Percentiles rank a stretch among this genome's conserved stretches.
Conservation (phyloP, 2,888 invertebrate genomes). For the Platycnemis pennipes region DNA sequence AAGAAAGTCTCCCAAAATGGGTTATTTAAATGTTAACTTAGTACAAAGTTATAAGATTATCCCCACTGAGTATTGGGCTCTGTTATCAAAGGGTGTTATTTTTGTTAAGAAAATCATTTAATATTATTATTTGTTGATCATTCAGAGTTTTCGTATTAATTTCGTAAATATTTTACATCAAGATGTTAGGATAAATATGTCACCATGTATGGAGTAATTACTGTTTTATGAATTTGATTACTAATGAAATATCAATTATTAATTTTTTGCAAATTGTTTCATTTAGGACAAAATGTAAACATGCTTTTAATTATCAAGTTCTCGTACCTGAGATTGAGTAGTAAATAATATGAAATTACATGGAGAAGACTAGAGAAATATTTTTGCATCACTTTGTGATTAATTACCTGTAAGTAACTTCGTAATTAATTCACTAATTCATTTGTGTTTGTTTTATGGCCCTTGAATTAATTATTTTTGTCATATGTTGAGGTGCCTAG, state of each 20-base stretch:
- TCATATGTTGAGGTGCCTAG: background rate
- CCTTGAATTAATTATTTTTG: background rate
- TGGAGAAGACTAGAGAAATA: background rate
- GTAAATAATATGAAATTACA: background rate
- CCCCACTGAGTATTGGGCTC: background rate
- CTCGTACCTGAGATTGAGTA: background rate
- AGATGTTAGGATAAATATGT: background rate
- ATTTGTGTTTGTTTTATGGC: background rate
- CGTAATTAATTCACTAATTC: background rate
- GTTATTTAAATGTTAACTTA: background rate
- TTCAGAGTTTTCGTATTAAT: background rate
- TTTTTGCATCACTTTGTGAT: no score
- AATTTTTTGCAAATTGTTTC: background rate
- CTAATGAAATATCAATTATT: background rate
- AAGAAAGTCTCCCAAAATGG: background rate
- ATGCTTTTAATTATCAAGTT: background rate
- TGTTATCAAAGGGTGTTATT: background rate
- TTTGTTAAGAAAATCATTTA: background rate
- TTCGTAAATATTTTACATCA: background rate
- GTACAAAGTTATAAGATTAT: background rate
- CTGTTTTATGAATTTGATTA: background rate
- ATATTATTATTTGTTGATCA: background rate
- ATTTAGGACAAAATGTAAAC: background rate
- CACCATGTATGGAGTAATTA: background rate
- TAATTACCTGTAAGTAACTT: background rate